Evolutionary conservation across 2,888 invertebrate species (phyloP), one percentile per base, ranked within the genome.

Genomic region (Yponomeuta malinellus): DNA sequence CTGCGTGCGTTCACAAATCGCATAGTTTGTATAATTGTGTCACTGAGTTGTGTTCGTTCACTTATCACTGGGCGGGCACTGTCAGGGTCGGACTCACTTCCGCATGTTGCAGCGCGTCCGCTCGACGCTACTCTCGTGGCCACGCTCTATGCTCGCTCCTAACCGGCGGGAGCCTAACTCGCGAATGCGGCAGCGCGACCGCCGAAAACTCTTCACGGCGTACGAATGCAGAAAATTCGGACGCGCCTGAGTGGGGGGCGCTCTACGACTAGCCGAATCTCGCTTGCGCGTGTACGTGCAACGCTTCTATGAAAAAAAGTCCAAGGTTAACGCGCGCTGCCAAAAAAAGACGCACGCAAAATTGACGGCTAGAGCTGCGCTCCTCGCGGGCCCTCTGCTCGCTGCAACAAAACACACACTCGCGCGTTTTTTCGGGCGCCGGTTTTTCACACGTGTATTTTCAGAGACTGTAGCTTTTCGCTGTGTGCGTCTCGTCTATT

Each of bases 321-420:
- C 88, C 92, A 92, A 92, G 92, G 91, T 90, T 90, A 91, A 87
- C 87, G 85, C 89, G 89, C 90, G 90, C 83, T 90, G 91, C 91
- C 92, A 90, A 92, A 92, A 92, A 91, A 92, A 92, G 92, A 91
- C 91, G 88, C 89, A 89, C 89, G 88, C 91, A 87, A 89, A 89
- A 90, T 89, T 87, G 89, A 89, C 84, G 87, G 88, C 87, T 87
- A 89, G 88, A 88, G 85, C 83, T 83, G 86, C 83, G 85, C 90
- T 83, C 87, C 88, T 72, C 83, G 81, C 82, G 82, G 86, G 85
- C 84, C 82, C 85, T 70, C 67, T 63, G 71, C 69, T 70, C 90
- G 82, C 80, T 85, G 87, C 89, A 85, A 83, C 81, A 85, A 78
- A 77, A 81, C 75, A 79, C 79, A 78, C 77, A 79, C 79, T 78